Percentiles rank a stretch among this genome's conserved stretches.
Conservation (phyloP, 2,888 invertebrate genomes). For the Cheilosia urbana region DNA sequence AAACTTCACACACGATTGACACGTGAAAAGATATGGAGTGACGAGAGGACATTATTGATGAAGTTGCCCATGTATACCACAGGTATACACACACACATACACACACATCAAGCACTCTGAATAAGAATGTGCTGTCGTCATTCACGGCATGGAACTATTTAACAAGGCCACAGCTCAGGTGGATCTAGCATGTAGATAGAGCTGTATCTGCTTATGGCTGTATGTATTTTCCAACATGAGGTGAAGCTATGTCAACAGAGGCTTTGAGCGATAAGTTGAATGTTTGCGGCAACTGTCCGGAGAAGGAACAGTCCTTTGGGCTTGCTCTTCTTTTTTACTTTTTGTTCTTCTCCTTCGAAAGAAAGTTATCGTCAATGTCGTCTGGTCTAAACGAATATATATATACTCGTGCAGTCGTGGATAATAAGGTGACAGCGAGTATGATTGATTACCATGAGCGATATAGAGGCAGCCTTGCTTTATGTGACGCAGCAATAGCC, state of each 20-base stretch:
- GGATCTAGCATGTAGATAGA: conserved; percentile 6
- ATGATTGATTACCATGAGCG: conserved; percentile 55
- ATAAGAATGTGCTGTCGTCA: conserved; percentile 40
- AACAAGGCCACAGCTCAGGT: conserved; percentile 43
- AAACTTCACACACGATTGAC: conserved; percentile 64
- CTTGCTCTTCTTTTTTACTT: neutral
- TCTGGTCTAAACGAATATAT: conserved; percentile 34
- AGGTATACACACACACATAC: conserved; percentile 22
- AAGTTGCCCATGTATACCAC: conserved; percentile 45
- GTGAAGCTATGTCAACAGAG: conserved; percentile 34
- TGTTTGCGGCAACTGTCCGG: conserved; percentile 29
- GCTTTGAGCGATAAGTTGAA: conserved; percentile 25
- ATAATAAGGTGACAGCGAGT: conserved; percentile 43
- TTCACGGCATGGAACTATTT: conserved; percentile 49
- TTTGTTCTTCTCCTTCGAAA: conserved; percentile 4
- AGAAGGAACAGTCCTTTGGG: conserved; percentile 33
- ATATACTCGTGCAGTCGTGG: conserved; percentile 10
- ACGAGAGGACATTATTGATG: conserved; percentile 71
- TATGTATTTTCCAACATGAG: neutral
- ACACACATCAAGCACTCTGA: conserved; percentile 29
- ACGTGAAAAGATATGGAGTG: conserved; percentile 70
- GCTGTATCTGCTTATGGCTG: neutral
- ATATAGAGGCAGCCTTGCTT: conserved; percentile 28
- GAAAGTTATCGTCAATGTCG: conserved; percentile 49
- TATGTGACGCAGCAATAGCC: conserved; percentile 4